Evolutionary conservation across 2,888 invertebrate genomes (phyloP), one percentile per base, ranked within the genome.

Genomic region (Agonum fuliginosum): DNA sequence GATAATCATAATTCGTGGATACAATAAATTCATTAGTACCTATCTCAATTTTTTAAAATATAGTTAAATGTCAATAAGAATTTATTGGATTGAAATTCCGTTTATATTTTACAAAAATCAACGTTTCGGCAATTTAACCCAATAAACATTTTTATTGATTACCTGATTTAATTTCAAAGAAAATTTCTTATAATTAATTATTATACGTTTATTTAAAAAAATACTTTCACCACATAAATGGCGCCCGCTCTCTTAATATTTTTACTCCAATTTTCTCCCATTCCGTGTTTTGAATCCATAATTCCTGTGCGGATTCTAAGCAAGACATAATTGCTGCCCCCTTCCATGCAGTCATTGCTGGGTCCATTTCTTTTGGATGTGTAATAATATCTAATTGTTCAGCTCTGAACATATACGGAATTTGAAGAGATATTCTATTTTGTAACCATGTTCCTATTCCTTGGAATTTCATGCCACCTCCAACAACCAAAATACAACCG

Each of bases 291-390:
- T 91, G 91, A 46, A 98, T 96, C 97, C 98, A 98, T 5, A 98
- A 86, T 84, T 98, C 98, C 79, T 95, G 94, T 0, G 97, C 95
- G 0, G 97, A 96, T 85, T 98, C 98, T 78, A 98, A 87, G 82
- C 97, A 96, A 0, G 97, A 95, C 91, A 98, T 92, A 6, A 98
- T 95, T 0, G 97, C 94, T 0, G 97, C 97, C 0, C 98, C 98
- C 86, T 97, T 97, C 98, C 98, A 98, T 0, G 94, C 91, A 0
- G 95, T 95, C 88, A 95, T 93, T 0, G 94, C 92, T 0, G 97
- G 94, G 86, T 97, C 97, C 89, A 97, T 94, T 83, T 97, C 97
- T 86, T 97, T 96, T 0, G 96, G 95, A 79, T 94, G 93, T 0
- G 95, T 95, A 51, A 97, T 95, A 74, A 97, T 95, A 85, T 97